These are phyloP conservation scores for Drosophila histrio DNA, from an alignment of 2,888 invertebrate genomes.

Conservation along the genomic window DNA sequence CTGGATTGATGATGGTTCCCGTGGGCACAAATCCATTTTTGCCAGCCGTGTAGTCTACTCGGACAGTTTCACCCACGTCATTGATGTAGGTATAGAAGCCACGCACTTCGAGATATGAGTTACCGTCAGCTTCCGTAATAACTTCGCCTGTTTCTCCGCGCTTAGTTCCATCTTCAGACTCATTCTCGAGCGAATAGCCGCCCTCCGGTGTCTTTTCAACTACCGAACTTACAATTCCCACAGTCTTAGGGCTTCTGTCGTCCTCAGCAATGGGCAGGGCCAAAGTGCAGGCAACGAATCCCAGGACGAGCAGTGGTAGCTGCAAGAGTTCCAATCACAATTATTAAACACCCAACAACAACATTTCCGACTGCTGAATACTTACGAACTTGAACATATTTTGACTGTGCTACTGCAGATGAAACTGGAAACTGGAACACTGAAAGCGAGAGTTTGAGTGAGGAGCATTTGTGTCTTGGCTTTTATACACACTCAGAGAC, in stretches of 20 bases:
- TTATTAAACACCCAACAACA: background rate
- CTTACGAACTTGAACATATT: constrained; percentile 81
- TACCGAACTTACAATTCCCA: constrained; percentile 76
- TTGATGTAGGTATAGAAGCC: constrained; percentile 82
- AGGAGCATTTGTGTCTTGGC: constrained; percentile 45
- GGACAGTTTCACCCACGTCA: constrained; percentile 76
- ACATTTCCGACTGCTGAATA: constrained; percentile 20
- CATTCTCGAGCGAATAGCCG: constrained; percentile 71
- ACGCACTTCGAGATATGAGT: constrained; percentile 72
- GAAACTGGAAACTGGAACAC: constrained; percentile 14
- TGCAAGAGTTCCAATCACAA: constrained; percentile 12
- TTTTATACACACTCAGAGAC: too few species aligned
- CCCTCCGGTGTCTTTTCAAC: constrained; percentile 72
- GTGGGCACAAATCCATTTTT: constrained; percentile 83
- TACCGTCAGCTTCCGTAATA: constrained; percentile 68
- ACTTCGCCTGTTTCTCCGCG: constrained; percentile 75
- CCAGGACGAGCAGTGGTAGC: constrained; percentile 49
- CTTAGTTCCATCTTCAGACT: constrained; percentile 73
- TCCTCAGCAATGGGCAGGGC: constrained; percentile 54
- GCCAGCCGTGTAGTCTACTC: constrained; percentile 83
- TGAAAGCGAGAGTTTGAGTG: constrained; percentile 64
- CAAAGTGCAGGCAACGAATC: constrained; percentile 36
- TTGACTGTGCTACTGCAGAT: background rate
- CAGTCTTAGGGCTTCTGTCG: constrained; percentile 18
- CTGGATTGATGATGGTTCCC: constrained; percentile 75